A percentile compares a stretch with the other conserved stretches of the same genome.
These are phyloP conservation scores for Stomorhina lunata DNA, from an alignment of 2,888 invertebrate genomes.

Conservation along the genomic window DNA sequence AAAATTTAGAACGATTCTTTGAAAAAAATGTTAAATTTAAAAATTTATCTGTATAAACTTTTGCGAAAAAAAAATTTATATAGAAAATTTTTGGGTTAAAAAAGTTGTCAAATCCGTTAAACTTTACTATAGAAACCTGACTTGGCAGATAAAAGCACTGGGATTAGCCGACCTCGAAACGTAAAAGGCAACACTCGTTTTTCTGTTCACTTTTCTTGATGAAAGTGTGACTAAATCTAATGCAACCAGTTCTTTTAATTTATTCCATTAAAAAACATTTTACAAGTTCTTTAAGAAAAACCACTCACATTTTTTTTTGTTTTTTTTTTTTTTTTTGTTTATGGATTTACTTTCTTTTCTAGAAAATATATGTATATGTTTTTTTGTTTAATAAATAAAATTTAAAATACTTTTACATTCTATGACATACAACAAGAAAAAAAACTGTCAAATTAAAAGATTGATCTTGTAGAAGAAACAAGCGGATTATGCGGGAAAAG, in stretches of 20 bases:
- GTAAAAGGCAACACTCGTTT: neutral
- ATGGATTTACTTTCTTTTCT: constrained; percentile 42
- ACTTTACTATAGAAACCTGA: too few relatives aligned
- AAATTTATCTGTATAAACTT: too few relatives aligned
- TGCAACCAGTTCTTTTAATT: constrained; percentile 45
- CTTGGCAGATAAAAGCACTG: too few relatives aligned
- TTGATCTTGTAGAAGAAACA: constrained; percentile 10
- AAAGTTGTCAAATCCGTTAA: too few relatives aligned
- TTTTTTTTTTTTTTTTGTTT: neutral
- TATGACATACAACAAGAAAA: neutral
- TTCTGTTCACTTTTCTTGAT: constrained; percentile 4
- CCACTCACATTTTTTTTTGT: neutral
- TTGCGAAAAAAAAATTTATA: too few relatives aligned
- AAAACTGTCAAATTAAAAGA: constrained; percentile 35
- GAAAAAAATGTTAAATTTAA: too few relatives aligned
- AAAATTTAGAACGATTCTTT: too few relatives aligned
- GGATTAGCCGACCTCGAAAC: too few relatives aligned
- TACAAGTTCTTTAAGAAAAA: constrained; percentile 13
- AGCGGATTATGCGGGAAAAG: neutral
- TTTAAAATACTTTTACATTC: constrained; percentile 19
- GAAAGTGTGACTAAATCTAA: constrained; percentile 29
- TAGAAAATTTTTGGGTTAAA: too few relatives aligned
- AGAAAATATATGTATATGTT: neutral
- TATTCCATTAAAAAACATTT: constrained; percentile 33
- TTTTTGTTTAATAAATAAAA: too few relatives aligned